Base-by-base conservation (phyloP, 2,113 vertebrate genomes). In the Raja brachyura region DNA sequence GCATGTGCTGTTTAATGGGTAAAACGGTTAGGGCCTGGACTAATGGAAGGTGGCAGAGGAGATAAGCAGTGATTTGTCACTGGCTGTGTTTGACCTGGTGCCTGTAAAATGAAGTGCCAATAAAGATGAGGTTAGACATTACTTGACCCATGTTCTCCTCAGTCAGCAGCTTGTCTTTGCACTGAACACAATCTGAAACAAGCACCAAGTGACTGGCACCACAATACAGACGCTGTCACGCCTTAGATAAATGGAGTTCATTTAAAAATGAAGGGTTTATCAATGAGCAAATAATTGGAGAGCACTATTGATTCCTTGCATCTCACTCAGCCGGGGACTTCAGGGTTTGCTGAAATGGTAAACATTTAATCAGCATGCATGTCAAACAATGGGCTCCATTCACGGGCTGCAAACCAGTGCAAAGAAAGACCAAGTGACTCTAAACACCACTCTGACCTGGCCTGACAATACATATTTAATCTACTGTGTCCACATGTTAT, bases 71-170 rank as follows among this genome's bases (percentile, higher is more conserved):
- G 88, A 95, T 95, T 94, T 94, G 93, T 96, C 95, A 95, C 83
- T 93, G 93, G 93, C 95, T 93, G 93, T 63, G 68, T 93, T 54
- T 93, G 94, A 93, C 94, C 31, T 59, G 81, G 93, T 95, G 95
- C 96, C 96, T 96, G 95, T 97, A 96, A 97, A 97, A 96, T 94
- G 95, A 96, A 96, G 95, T 96, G 96, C 96, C 96, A 94, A 96
- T 96, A 96, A 95, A 95, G 94, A 95, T 93, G 94, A 94, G 95
- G 95, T 96, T 95, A 95, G 96, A 96, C 95, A 96, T 96, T 94
- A 94, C 94, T 95, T 95, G 95, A 96, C 94, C 95, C 93, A 93
- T 94, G 94, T 94, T 92, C 90, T 92, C 90, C 73, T 92, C 68
- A 92, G 39, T 94, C 94, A 95, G 95, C 94, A 95, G 94, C 96